Evolutionary conservation across 2,888 invertebrate genomes (phyloP), one percentile per base, ranked within the genome.

Genomic region (Amphipoea oculea): DNA sequence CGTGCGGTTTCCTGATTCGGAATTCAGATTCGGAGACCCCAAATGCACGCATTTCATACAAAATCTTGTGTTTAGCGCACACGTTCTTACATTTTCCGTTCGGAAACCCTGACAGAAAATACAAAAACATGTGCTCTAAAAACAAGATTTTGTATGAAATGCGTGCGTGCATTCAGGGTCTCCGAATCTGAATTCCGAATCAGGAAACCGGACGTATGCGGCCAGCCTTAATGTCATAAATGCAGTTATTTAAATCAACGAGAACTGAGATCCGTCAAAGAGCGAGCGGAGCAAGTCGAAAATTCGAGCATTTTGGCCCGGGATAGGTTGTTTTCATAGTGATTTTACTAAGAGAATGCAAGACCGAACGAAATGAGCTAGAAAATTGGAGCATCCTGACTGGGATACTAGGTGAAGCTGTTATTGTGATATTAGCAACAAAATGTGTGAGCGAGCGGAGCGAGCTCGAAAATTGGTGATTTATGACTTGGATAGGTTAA

Each of bases 211-310:
- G 29, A 29, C 29, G 29, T 29, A 29, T 29, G 29, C 29, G 29
- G 29, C 29, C 29, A 29, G 29, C 29, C 29, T 29, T 29, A 29
- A 29, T 29, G 29, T 29, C 29, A 62, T 36, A 68, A 60, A 62
- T 42, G 69, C 69, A 70, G 9, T 7, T 69, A 68, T 48, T 20
- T 29, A 20, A 68, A 68, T 68, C 45, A 68, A 68, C 5, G 45
- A 17, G n/a, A 45, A 17, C 14, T 14, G 29, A 29, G 29, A 29
- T 62, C 62, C 29, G n/a, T 57, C 57, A n/a, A 17, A 60, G 60
- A 62, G 62, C 12, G n/a, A n/a, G 12, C 29, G 29, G 4, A 14
- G 29, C 14, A 5, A 62, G 14, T 62, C 60, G 6, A 62, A 14
- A 5, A 6, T 29, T 29, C 12, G 5, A 14, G 29, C 12, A 0